Conservation (phyloP, 2,113 vertebrate species). For the Scatophagus argus region DNA sequence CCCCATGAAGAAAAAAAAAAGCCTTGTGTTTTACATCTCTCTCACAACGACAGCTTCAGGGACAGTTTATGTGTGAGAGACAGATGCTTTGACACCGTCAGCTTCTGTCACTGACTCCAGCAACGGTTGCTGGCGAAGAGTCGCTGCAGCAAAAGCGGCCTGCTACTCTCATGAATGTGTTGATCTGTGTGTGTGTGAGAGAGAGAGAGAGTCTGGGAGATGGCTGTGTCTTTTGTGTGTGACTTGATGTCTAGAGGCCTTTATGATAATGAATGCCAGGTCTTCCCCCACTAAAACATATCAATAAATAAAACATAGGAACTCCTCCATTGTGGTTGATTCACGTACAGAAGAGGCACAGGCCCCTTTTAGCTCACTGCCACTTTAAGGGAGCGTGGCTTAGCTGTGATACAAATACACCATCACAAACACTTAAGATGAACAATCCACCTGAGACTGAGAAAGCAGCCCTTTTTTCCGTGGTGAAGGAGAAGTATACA, state of each 20-base stretch:
- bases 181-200: conserved; percentile 39
- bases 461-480: conserved; percentile 69
- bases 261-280: conserved; percentile 86
- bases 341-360: conserved; percentile 37
- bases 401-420: conserved; percentile 68
- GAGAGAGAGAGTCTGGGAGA: conserved; percentile 48
- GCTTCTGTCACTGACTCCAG: conserved; percentile 79
- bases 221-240: conserved; percentile 74
- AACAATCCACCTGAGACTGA: conserved; percentile 83
- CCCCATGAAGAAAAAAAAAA: conserved; percentile 63
- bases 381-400: conserved; percentile 70
- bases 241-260: conserved; percentile 84
- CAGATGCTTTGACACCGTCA: conserved; percentile 86
- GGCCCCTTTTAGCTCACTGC: conserved; percentile 63
- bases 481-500: conserved; percentile 75
- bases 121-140: conserved; percentile 59
- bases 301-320: conserved; percentile 88
- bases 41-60: conserved; percentile 84
- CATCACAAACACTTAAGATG: conserved; percentile 82
- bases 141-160: conserved; percentile 59
- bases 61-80: conserved; percentile 85
- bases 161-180: conserved; percentile 39
- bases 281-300: conserved; percentile 82
- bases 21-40: conserved; percentile 81
- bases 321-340: conserved; percentile 74